Conservation (phyloP, 2,888 invertebrate genomes). For the Seira ritae region DNA sequence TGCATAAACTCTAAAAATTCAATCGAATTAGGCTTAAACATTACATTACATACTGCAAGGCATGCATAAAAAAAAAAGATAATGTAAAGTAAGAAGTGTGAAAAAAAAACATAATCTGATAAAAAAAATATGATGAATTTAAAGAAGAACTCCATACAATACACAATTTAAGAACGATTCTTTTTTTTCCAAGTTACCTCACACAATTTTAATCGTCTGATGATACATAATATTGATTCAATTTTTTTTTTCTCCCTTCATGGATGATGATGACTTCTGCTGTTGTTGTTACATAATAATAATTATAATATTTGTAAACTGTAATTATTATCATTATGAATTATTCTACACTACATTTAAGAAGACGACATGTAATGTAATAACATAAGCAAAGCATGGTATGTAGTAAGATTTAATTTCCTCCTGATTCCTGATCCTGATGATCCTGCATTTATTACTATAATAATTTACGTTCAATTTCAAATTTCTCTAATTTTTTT, state of each 20-base stretch:
- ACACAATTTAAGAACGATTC: slow-evolving; percentile 35
- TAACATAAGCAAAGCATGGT: background rate
- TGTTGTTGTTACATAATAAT: slow-evolving; percentile 35
- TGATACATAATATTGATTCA: too few species aligned
- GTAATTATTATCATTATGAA: too few species aligned
- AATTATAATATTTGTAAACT: background rate
- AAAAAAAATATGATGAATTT: too few species aligned
- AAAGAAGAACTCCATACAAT: too few species aligned
- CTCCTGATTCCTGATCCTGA: too few species aligned
- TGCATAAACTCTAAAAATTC: slow-evolving; percentile 63
- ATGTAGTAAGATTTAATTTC: too few species aligned
- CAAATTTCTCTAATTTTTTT: background rate
- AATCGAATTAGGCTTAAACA: slow-evolving; percentile 62
- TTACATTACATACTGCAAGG: slow-evolving; percentile 31
- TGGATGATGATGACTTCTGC: slow-evolving; percentile 40
- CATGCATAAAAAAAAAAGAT: background rate
- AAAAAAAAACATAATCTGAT: slow-evolving; percentile 21
- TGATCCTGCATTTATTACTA: too few species aligned
- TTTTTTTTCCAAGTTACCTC: slow-evolving; percentile 63
- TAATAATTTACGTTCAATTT: too few species aligned
- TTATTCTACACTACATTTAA: too few species aligned
- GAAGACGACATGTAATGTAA: too few species aligned
- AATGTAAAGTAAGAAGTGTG: slow-evolving; percentile 10
- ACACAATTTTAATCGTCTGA: slow-evolving; percentile 62
- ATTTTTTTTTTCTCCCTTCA: slow-evolving; percentile 55